Base-by-base conservation (phyloP, 2,113 vertebrate genomes). In the Columba janthina region DNA sequence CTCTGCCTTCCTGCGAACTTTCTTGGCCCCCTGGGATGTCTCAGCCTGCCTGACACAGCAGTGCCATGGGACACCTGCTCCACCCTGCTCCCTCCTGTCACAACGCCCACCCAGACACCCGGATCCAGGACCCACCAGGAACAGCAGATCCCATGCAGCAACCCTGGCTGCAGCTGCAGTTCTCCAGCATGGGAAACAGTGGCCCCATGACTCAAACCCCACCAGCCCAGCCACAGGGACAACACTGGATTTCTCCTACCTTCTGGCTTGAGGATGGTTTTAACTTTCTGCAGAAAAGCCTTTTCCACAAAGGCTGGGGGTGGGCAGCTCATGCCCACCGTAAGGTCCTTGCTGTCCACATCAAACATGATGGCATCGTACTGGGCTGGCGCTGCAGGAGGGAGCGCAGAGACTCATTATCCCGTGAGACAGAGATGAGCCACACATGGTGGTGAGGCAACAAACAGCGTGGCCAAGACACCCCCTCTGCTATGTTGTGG, bases 291-390 rank as follows among this genome's bases (percentile, higher is more conserved):
- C 74, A 99, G 96, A 56, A 99, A 98, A 12, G 82, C 29, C 13
- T 94, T 97, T 88, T 99, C 99, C 87, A 99, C 98, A 75, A 99
- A 99, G 31, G 98, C 98, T 73, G 98, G 97, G 3, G 99, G 99
- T 0, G 99, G 99, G 90, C 99, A 99, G 94, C 99, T 99, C 98
- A 99, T 99, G 11, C 99, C 99, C 93, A 99, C 75, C 0, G 96
- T 97, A 31, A 98, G 96, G 79, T 99, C 99, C 96, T 99, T 99
- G 84, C 98, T 99, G 97, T 99, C 99, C 25, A 99, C 99, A 51
- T 99, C 99, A 15, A 99, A 99, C 98, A 99, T 99, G 85, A 99
- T 48, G 48, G 97, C 98, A 13, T 99, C 98, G 9, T 98, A 99
- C 60, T 18, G 88, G 65, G 97, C 96, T 78, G 69, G 81, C 4